Conservation (phyloP, 1,140 invertebrate species). For the Spodoptera frugiperda region DNA sequence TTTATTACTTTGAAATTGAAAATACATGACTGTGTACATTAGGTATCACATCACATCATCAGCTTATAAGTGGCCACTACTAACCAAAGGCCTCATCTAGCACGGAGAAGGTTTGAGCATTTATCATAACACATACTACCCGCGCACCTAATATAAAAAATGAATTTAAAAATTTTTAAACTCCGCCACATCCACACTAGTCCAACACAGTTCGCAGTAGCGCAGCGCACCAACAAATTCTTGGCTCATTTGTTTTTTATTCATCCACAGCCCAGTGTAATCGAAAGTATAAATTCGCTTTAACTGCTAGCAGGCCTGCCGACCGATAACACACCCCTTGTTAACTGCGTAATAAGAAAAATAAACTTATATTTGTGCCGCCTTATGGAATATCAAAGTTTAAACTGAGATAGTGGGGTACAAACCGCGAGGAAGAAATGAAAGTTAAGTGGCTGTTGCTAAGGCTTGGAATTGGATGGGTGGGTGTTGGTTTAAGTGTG, state of each 20-base stretch:
- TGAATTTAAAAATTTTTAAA: not conserved
- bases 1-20: too few relatives aligned
- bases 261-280: slow-evolving; percentile 75
- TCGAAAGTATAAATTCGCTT: slow-evolving; percentile 84
- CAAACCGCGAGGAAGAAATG: not conserved
- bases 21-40: too few relatives aligned
- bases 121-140: too few relatives aligned
- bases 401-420: slow-evolving; percentile 50
- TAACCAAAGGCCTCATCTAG: too few relatives aligned
- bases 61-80: too few relatives aligned
- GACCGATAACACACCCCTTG: slow-evolving; percentile 70
- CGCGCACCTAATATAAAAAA: too few relatives aligned
- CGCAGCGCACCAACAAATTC: slow-evolving; percentile 79
- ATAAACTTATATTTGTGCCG: slow-evolving; percentile 73
- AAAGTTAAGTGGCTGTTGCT: not conserved
- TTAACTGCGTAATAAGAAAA: slow-evolving; percentile 79
- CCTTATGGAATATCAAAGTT: slow-evolving; percentile 58
- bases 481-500: not conserved
- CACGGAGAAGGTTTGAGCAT: too few relatives aligned
- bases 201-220: slow-evolving; percentile 50
- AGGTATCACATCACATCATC: too few relatives aligned
- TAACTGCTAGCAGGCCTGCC: slow-evolving; percentile 65
- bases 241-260: slow-evolving; percentile 85
- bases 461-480: not conserved
- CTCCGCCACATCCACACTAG: slow-evolving; percentile 57